phyloP scores from a whole-genome alignment of 2,113 vertebrate species.

The Chionis minor region DNA sequence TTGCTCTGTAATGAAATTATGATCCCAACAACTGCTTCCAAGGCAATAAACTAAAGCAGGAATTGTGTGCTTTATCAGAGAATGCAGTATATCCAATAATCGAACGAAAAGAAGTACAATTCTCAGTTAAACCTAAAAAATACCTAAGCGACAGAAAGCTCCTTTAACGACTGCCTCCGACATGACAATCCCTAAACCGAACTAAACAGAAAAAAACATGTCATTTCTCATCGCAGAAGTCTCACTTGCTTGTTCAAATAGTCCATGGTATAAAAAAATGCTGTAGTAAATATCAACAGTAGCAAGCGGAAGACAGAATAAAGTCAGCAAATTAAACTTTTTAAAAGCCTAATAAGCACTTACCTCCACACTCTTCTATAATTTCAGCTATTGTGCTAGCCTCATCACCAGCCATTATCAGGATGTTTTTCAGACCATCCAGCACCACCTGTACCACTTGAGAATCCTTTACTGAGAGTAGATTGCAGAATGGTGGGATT shows the following conservation, averaged over 20 bases:
- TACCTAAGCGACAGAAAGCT: not conserved
- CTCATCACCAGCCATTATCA: slow-evolving; percentile 98
- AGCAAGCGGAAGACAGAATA: not conserved
- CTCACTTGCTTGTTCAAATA: not conserved
- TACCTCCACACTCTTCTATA: slow-evolving; percentile 98
- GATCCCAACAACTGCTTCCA: not conserved
- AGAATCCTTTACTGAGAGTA: slow-evolving; percentile 96
- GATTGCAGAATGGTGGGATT: slow-evolving; percentile 95
- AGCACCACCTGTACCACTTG: slow-evolving; percentile 99
- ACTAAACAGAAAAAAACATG: not conserved
- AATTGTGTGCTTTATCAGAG: not conserved
- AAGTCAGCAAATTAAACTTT: not conserved
- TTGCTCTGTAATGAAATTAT: not conserved
- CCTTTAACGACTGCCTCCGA: not conserved
- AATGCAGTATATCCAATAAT: not conserved
- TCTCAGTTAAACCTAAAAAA: not conserved
- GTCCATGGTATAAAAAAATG: not conserved
- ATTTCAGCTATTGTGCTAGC: slow-evolving; percentile 97
- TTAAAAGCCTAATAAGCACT: not conserved
- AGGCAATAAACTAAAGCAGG: not conserved
- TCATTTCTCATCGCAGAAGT: not conserved
- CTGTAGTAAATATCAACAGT: not conserved
- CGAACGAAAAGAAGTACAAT: not conserved
- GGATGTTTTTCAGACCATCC: slow-evolving; percentile 97
- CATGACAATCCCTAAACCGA: not conserved